These are phyloP conservation scores for Cryptoblepharus egeriae DNA, from an alignment of 2,797 vertebrate genomes.

Conservation along the genomic window DNA sequence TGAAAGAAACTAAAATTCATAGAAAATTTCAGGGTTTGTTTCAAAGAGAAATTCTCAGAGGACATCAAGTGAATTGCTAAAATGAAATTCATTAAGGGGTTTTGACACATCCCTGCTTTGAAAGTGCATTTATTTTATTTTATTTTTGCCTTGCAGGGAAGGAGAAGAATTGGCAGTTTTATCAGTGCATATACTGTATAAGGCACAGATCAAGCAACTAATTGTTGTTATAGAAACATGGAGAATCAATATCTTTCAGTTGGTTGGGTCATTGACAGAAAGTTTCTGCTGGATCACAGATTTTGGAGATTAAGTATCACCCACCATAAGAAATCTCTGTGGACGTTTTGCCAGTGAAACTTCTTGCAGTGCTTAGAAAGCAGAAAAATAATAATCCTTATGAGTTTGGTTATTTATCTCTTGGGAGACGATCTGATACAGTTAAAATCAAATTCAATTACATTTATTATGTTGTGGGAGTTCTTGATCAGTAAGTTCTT, in stretches of 20 bases:
- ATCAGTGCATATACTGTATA: conserved; percentile 58
- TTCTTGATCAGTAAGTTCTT: conserved; percentile 28
- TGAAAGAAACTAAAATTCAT: too few species aligned
- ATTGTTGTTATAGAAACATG: conserved; percentile 81
- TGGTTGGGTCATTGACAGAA: conserved; percentile 80
- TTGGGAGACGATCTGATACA: conserved; percentile 49
- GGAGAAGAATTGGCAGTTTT: conserved; percentile 68
- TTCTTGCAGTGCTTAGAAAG: conserved; percentile 69
- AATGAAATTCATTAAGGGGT: too few species aligned
- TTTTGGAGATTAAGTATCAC: conserved; percentile 77
- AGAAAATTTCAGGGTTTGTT: too few species aligned
- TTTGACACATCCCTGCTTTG: neutral
- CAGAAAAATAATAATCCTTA: conserved; percentile 61
- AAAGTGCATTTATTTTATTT: neutral
- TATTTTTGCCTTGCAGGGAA: neutral
- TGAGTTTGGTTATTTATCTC: conserved; percentile 62
- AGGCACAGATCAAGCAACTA: conserved; percentile 75
- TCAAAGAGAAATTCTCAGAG: too few species aligned
- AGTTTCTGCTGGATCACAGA: conserved; percentile 83
- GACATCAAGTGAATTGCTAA: too few species aligned
- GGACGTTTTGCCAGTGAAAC: conserved; percentile 62
- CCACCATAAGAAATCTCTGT: conserved; percentile 65
- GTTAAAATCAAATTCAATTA: conserved; percentile 57
- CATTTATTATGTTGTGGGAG: conserved; percentile 30
- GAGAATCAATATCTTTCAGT: conserved; percentile 76